Base-by-base conservation (phyloP, 2,113 vertebrate genomes). In the Scytalopus superciliaris region DNA sequence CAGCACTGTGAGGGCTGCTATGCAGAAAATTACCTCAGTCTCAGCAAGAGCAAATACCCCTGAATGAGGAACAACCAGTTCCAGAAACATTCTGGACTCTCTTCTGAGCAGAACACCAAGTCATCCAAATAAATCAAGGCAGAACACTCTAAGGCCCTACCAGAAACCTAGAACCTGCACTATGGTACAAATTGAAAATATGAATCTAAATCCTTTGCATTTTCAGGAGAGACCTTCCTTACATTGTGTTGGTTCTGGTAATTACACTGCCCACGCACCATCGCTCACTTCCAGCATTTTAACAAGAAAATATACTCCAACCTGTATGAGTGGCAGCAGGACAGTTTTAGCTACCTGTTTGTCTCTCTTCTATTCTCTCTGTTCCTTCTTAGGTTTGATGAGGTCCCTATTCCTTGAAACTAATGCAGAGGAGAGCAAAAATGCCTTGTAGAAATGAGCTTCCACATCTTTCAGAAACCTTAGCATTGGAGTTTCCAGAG, bases 191-290 rank as follows among this genome's bases (percentile, higher is more conserved):
- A 17, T 74, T 6, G 19, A 70, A 87, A 93, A 77, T 21, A 53
- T 27, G 4, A 68, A 3, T n/a, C 6, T 42, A 52, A 52, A 64
- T 17, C 6, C 0, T 52, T 4, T 1, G 14, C 4, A 37, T 40
- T n/a, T 74, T 69, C 28, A 84, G 57, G 7, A 62, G 6, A 62
- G 14, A 52, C 13, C 7, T 74, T 84, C 56, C 18, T 45, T 40
- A 27, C 27, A 14, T 17, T 11, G 6, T 40, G 10, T 4, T 31
- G 2, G 3, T 69, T 45, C 49, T 69, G n/a, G 18, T 42, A 33
- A 50, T 45, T 63, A 50, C 49, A 7, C 28, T 77, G 33, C 6
- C 45, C 3, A 0, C 44, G 42, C 12, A 64, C 10, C 47, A 72
- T 33, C 6, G 57, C 14, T 49, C 19, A 52, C 14, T 79, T 60